Conservation (phyloP, 2,113 vertebrate genomes). For the Corvus moneduloides region DNA sequence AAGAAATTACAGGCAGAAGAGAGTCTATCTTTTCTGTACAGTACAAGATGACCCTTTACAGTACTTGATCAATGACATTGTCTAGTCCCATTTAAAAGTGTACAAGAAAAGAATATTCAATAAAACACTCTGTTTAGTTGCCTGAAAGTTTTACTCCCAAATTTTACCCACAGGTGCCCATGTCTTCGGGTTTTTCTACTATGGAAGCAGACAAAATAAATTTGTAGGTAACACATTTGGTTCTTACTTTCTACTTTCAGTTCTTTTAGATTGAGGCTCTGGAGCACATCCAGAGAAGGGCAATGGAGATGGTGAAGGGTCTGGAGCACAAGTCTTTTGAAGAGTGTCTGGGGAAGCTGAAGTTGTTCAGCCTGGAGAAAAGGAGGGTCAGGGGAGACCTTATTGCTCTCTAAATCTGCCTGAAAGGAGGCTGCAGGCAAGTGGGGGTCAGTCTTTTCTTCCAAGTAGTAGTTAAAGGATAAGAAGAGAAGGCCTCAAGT, state of each 20-base stretch:
- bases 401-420: neutral
- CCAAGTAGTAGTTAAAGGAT: neutral
- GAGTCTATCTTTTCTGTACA: neutral
- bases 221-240: neutral
- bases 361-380: neutral
- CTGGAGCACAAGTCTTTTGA: neutral
- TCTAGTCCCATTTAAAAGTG: neutral
- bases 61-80: neutral
- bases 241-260: neutral
- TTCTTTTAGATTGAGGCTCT: neutral
- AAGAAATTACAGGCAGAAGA: neutral
- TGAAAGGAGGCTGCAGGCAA: neutral
- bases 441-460: neutral
- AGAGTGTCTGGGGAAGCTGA: neutral
- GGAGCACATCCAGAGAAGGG: rapidly evolving
- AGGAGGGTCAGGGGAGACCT: neutral
- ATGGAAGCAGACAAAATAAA: neutral
- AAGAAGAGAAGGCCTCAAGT: neutral
- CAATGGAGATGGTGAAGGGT: neutral
- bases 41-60: neutral
- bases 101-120: neutral
- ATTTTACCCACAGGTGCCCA: neutral
- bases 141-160: neutral
- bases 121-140: neutral
- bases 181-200: neutral